Evolutionary conservation across 2,797 vertebrate species (phyloP), one percentile per base, ranked within the genome.

Genomic region (Cynopterus sphinx): DNA sequence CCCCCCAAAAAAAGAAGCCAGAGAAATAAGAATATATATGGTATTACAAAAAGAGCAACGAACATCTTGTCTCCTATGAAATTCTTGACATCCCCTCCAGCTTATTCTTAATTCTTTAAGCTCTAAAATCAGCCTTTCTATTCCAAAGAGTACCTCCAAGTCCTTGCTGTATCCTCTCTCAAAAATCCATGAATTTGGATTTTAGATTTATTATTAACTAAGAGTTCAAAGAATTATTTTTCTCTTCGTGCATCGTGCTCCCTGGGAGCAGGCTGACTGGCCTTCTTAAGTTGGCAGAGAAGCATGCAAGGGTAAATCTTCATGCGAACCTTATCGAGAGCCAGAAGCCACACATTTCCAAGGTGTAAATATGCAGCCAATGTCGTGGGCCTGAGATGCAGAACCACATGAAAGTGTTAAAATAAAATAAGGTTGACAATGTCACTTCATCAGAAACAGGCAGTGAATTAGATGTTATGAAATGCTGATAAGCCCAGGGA

Each of bases 401-500:
- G 81, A 88, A 67, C 83, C 82, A 9, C 61, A 11, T 9, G 3
- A 26, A 97, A 97, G 96, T 85, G 97, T 98, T 98, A 98, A 98
- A 97, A 90, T 91, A 79, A 95, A 97, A 61, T 63, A 86, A 94
- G 95, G 88, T 53, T 96, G 98, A 97, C 95, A 96, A 91, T 95
- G 95, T 96, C 95, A 87, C 97, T 98, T 97, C 96, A 97, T 98
- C 86, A 95, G 97, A 96, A 97, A 90, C 87, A 36, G 88, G 97
- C 78, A 87, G 96, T 65, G 98, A 98, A 98, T 97, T 97, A 97
- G 98, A 98, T 97, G 97, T 97, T 98, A 94, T 96, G 96, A 98
- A 98, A 98, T 92, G 97, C 97, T 95, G 97, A 97, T 97, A 98
- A 98, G 98, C 98, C 98, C 86, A 87, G 98, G 98, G 98, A 98